Conservation (phyloP, 2,888 invertebrate genomes). For the Aphodius sticticus region DNA sequence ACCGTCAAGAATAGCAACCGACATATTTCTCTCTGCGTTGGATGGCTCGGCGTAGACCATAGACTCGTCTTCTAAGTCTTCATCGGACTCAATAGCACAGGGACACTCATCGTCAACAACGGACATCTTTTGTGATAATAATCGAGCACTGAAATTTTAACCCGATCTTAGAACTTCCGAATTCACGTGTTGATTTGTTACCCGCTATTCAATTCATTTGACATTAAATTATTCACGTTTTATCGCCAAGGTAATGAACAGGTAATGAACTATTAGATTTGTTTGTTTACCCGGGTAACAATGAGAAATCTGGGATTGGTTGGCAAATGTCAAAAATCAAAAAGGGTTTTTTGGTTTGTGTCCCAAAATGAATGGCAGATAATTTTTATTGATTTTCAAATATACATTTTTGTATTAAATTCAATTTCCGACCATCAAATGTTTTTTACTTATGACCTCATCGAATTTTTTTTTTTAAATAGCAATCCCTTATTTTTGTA, state of each 20-base stretch:
- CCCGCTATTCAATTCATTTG: not conserved
- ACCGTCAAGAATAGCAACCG: slow-evolving; percentile 31
- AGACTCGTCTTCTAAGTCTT: slow-evolving; percentile 33
- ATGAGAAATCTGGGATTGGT: too few species aligned
- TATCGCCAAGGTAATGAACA: not conserved
- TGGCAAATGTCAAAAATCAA: too few species aligned
- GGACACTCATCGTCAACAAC: not conserved
- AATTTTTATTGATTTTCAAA: too few species aligned
- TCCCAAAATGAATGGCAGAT: too few species aligned
- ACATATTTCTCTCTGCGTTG: slow-evolving; percentile 43
- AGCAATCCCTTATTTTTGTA: too few species aligned
- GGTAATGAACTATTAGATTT: not conserved
- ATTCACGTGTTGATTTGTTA: not conserved
- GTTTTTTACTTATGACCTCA: too few species aligned
- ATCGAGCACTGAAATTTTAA: not conserved
- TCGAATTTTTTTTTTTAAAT: too few species aligned
- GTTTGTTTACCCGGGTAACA: too few species aligned
- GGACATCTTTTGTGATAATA: not conserved
- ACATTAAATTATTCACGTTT: not conserved
- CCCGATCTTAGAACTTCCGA: not conserved
- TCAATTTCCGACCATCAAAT: too few species aligned
- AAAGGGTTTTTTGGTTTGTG: too few species aligned
- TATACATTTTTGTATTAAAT: too few species aligned
- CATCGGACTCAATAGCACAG: not conserved
- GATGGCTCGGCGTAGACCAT: slow-evolving; percentile 50